These are phyloP conservation scores for Gymnogyps californianus DNA, from an alignment of 2,113 vertebrate genomes.

Conservation along the genomic window DNA sequence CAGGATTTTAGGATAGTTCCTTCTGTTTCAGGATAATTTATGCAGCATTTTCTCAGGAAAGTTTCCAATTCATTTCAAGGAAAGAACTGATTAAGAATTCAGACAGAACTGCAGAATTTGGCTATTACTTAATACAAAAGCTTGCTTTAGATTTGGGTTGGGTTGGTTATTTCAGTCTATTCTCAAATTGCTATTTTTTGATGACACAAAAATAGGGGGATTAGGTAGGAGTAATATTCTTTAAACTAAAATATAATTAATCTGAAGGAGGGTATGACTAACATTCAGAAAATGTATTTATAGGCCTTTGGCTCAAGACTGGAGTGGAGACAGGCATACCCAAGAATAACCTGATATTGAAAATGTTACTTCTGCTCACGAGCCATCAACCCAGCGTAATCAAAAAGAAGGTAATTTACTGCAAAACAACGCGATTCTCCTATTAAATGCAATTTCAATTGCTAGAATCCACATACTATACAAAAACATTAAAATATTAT, in stretches of 20 bases:
- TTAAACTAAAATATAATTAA: conserved; percentile 21
- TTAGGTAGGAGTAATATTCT: conserved; percentile 54
- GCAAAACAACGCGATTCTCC: background rate
- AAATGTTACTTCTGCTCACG: background rate
- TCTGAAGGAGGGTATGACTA: conserved; percentile 50
- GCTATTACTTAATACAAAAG: background rate
- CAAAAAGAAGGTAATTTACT: background rate
- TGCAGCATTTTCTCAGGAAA: background rate
- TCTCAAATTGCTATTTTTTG: background rate
- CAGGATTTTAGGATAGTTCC: background rate
- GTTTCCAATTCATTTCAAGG: background rate
- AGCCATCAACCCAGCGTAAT: background rate
- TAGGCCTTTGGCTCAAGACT: background rate
- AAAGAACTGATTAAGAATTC: background rate
- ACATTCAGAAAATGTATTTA: conserved; percentile 45
- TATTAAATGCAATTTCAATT: background rate
- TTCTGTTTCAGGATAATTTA: background rate
- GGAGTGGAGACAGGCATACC: background rate
- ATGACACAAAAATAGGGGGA: conserved; percentile 46
- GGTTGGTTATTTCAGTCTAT: conserved; percentile 17
- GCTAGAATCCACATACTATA: background rate
- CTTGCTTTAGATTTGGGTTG: conserved; percentile 7
- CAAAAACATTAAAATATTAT: background rate
- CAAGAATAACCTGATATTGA: conserved; percentile 6
- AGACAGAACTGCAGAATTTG: background rate